A percentile compares a stretch with the other conserved stretches of the same genome.
These are phyloP conservation scores for Tapirus indicus DNA, from an alignment of 2,797 vertebrate genomes.

Conservation along the genomic window DNA sequence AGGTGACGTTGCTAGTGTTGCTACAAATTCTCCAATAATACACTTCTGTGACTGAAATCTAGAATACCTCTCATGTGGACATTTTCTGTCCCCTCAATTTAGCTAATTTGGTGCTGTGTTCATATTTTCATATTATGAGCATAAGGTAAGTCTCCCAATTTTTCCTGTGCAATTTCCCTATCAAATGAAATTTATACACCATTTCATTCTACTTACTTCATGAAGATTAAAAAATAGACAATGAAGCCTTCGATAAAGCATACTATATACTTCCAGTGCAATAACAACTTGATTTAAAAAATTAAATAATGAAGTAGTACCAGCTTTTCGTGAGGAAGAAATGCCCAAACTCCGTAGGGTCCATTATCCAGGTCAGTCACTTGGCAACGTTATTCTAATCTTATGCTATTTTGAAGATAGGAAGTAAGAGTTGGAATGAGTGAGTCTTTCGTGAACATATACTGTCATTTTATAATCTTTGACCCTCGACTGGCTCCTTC, in stretches of 20 bases:
- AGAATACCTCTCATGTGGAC: not conserved
- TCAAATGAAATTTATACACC: not conserved
- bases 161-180: slow-evolving; percentile 11
- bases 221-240: not conserved
- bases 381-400: not conserved
- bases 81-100: not conserved
- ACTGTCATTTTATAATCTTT: not conserved
- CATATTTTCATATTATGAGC: not conserved
- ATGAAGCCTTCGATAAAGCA: not conserved
- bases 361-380: not conserved
- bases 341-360: not conserved
- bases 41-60: not conserved
- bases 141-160: not conserved
- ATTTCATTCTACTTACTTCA: not conserved
- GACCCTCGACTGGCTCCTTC: not conserved
- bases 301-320: not conserved
- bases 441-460: not conserved
- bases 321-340: not conserved
- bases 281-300: not conserved
- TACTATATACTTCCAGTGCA: not conserved
- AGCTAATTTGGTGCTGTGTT: not conserved
- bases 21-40: not conserved
- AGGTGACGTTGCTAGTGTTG: not conserved
- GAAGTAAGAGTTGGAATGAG: not conserved
- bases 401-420: not conserved